A percentile compares a stretch with the other conserved stretches of the same genome.
Evolutionary conservation across 1,140 invertebrate species (phyloP).

Genomic region (Neotoxoptera formosana): DNA sequence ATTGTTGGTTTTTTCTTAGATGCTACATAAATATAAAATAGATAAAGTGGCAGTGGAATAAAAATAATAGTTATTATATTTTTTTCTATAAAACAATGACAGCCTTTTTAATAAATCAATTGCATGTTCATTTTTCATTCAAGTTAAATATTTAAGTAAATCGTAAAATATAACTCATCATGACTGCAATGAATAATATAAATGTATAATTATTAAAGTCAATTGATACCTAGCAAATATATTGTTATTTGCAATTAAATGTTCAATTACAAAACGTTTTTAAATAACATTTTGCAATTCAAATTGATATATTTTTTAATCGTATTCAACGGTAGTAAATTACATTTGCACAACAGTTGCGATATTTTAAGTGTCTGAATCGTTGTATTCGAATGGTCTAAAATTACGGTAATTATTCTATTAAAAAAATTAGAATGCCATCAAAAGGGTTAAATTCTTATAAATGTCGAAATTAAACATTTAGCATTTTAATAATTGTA

Average conservation of each 20-base stretch:
- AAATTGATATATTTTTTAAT: constrained; percentile 7
- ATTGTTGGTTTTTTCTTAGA: neutral
- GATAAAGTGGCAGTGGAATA: neutral
- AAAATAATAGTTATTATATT: neutral
- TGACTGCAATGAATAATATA: neutral
- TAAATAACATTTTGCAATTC: constrained; percentile 4
- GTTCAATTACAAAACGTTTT: neutral
- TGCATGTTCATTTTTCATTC: neutral
- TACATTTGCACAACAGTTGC: neutral
- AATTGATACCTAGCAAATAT: neutral
- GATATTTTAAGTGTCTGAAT: neutral
- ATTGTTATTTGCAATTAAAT: neutral
- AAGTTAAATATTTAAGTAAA: neutral
- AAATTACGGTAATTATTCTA: neutral
- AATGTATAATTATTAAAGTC: neutral
- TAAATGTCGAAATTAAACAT: neutral
- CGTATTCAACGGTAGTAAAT: neutral
- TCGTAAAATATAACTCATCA: constrained; percentile 9
- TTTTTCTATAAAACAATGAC: neutral
- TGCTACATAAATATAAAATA: neutral
- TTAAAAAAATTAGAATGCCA: neutral
- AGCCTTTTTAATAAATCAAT: neutral
- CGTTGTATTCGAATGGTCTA: neutral
- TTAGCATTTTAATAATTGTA: neutral
- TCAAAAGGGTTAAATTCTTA: neutral